phyloP scores from a whole-genome alignment of 2,888 invertebrate species.

The Sclerodermus sp. region DNA sequence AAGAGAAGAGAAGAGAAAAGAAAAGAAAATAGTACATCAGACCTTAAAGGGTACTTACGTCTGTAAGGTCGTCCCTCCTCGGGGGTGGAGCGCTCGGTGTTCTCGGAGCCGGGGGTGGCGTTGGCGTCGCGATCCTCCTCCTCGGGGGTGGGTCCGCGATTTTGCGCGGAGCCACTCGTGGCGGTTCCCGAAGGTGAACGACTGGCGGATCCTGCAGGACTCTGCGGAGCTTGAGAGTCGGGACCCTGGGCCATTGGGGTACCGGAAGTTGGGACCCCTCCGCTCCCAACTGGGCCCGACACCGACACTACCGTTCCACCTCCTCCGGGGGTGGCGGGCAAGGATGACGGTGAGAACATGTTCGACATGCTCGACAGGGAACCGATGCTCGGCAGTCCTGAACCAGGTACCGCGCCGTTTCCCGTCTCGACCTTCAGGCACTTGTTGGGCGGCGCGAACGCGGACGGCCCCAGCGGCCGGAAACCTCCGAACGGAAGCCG shows the following conservation, averaged over 20 bases:
- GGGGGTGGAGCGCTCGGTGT: constrained; percentile 59
- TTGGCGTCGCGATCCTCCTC: constrained; percentile 57
- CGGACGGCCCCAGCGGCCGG: constrained; percentile 66
- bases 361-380: constrained; percentile 55
- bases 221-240: constrained; percentile 38
- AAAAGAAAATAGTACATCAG: not conserved
- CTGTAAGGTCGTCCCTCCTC: constrained; percentile 58
- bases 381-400: constrained; percentile 49
- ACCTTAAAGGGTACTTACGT: constrained; percentile 47
- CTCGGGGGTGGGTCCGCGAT: constrained; percentile 47
- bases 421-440: constrained; percentile 58
- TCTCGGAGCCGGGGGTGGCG: constrained; percentile 59
- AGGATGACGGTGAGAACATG: constrained; percentile 53
- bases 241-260: constrained; percentile 2
- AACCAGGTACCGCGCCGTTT: constrained; percentile 35
- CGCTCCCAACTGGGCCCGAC: constrained; percentile 14
- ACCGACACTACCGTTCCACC: constrained; percentile 33
- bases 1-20: not conserved
- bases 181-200: constrained; percentile 45
- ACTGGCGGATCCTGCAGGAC: constrained; percentile 53
- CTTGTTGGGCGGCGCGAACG: constrained; percentile 70
- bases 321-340: constrained; percentile 29
- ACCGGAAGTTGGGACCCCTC: constrained; percentile 10
- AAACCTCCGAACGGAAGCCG: constrained; percentile 65
- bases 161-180: constrained; percentile 31